Evolutionary conservation across 2,888 invertebrate genomes (phyloP).

Genomic region (Physocephala rufipes): DNA sequence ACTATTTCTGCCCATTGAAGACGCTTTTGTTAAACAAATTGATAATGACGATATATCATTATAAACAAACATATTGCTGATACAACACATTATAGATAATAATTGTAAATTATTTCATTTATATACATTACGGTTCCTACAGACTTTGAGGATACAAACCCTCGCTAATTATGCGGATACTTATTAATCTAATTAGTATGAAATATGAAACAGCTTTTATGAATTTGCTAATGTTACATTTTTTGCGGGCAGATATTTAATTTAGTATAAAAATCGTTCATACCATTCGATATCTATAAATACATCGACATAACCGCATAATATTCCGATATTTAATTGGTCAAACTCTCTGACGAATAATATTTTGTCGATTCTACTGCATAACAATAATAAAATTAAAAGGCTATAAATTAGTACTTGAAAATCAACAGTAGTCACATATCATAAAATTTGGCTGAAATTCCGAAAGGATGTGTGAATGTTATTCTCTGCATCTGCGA

Average conservation of each 20-base stretch:
- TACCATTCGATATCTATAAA: background rate
- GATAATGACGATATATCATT: no score
- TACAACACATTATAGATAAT: no score
- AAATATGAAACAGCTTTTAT: background rate
- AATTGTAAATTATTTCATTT: no score
- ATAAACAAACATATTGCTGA: no score
- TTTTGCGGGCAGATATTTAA: background rate
- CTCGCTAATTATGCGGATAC: background rate
- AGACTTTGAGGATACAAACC: no score
- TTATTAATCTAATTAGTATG: background rate
- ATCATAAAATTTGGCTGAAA: background rate
- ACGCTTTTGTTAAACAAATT: no score
- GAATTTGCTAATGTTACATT: background rate
- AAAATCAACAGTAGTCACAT: background rate
- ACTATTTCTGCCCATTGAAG: no score
- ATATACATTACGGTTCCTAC: no score
- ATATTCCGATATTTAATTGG: conserved; percentile 1
- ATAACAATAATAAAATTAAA: background rate
- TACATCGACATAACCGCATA: background rate
- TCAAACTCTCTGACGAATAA: background rate
- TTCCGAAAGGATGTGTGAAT: background rate
- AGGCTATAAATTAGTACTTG: background rate
- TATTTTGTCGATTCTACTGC: background rate
- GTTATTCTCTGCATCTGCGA: background rate
- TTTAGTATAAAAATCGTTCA: background rate